A percentile compares a stretch with the other conserved stretches of the same genome.
phyloP scores from a whole-genome alignment of 2,888 invertebrate species.

The Choristoneura rosaceana region DNA sequence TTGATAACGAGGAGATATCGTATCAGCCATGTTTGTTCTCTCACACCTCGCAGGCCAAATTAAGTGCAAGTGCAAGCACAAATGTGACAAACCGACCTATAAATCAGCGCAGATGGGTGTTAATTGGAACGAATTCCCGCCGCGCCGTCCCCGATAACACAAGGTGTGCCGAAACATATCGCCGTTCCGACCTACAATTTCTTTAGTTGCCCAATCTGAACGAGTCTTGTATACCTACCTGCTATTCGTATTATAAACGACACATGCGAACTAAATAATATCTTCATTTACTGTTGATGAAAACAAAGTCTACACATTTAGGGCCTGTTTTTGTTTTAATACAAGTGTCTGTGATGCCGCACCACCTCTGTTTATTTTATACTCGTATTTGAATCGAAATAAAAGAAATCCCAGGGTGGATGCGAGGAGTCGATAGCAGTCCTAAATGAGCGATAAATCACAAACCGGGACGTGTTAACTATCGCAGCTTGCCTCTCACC shows the following conservation, averaged over 20 bases:
- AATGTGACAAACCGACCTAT: conserved; percentile 69
- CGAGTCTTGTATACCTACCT: conserved; percentile 23
- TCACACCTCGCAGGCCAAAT: conserved; percentile 70
- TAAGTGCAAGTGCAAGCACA: conserved; percentile 69
- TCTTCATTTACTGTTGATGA: background rate
- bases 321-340: too few species aligned
- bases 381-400: conserved; percentile 46
- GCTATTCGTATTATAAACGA: conserved; percentile 26
- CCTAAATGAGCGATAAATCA: conserved; percentile 71
- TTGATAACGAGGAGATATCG: background rate
- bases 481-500: conserved; percentile 57
- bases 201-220: conserved; percentile 28
- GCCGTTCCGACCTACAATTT: conserved; percentile 28
- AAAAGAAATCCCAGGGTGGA: conserved; percentile 20
- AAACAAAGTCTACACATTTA: background rate
- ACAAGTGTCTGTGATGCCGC: too few species aligned
- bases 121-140: conserved; percentile 81
- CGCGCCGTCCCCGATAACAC: conserved; percentile 65
- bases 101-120: conserved; percentile 76
- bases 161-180: conserved; percentile 43
- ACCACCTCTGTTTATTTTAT: too few species aligned
- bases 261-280: conserved; percentile 8
- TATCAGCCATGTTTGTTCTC: conserved; percentile 57
- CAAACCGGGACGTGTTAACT: conserved; percentile 67
- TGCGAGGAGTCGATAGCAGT: conserved; percentile 47